phyloP scores from a whole-genome alignment of 2,888 invertebrate genomes.

The Campopleginae sp. region DNA sequence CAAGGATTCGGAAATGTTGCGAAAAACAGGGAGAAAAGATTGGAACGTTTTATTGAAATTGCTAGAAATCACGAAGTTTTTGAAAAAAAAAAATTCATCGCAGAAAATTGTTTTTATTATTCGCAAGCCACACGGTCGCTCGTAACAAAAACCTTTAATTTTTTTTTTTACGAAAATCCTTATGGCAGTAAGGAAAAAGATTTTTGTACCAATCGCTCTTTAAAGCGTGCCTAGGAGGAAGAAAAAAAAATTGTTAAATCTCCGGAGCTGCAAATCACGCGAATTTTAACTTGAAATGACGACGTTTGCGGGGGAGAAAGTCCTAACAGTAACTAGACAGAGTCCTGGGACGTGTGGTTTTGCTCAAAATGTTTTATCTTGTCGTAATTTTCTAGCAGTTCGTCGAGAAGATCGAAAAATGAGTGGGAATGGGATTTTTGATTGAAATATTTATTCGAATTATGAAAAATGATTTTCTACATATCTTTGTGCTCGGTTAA shows the following conservation, averaged over 20 bases:
- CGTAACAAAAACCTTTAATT: conserved; percentile 22
- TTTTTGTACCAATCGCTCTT: neutral
- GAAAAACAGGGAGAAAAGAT: neutral
- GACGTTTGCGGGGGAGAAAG: neutral
- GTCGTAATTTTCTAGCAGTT: neutral
- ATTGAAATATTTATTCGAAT: neutral
- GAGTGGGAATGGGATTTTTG: neutral
- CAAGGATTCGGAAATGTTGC: neutral
- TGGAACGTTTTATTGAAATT: conserved; percentile 33
- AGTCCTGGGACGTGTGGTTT: neutral
- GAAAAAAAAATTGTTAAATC: neutral
- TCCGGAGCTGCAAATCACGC: neutral
- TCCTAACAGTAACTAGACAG: neutral
- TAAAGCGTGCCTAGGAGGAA: neutral
- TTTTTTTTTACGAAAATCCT: conserved; percentile 34
- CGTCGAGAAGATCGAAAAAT: neutral
- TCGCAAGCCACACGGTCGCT: conserved; percentile 32
- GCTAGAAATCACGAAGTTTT: conserved; percentile 38
- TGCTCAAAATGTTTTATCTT: neutral
- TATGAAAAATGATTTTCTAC: neutral
- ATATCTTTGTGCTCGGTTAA: conserved; percentile 5
- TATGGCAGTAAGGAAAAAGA: neutral
- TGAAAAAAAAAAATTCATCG: neutral
- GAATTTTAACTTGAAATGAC: neutral
- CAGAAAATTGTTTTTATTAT: conserved; percentile 29